These are phyloP conservation scores for Leptopilina myrica DNA, from an alignment of 2,888 invertebrate genomes.

Conservation along the genomic window DNA sequence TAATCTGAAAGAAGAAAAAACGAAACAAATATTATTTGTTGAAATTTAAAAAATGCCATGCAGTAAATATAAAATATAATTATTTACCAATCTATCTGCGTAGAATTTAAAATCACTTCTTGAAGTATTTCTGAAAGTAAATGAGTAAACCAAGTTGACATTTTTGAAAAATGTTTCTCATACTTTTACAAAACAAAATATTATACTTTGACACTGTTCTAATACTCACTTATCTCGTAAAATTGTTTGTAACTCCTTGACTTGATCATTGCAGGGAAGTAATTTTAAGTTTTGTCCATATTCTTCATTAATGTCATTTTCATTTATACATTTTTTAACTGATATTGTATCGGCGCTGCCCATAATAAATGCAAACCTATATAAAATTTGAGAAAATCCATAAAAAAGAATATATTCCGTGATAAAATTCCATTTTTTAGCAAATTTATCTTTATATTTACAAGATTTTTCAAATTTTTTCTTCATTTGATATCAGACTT, in stretches of 20 bases:
- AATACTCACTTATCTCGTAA: constrained; percentile 87
- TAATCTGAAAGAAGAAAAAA: constrained; percentile 80
- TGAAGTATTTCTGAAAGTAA: constrained; percentile 85
- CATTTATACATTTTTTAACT: constrained; percentile 57
- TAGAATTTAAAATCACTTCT: constrained; percentile 99
- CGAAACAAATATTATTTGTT: too few species aligned
- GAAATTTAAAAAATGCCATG: too few species aligned
- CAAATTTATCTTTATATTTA: too few species aligned
- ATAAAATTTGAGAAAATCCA: neutral
- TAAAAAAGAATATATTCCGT: too few species aligned
- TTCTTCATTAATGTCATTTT: constrained; percentile 78
- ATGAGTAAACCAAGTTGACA: neutral
- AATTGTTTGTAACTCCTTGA: constrained; percentile 91
- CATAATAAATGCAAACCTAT: constrained; percentile 56
- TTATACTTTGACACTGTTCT: constrained; percentile 43
- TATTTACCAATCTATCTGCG: constrained; percentile 91
- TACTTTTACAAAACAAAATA: neutral
- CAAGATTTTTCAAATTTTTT: too few species aligned
- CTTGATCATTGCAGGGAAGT: constrained; percentile 86
- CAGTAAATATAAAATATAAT: constrained; percentile 25
- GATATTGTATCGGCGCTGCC: constrained; percentile 63
- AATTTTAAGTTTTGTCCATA: constrained; percentile 85
- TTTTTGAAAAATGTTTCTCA: neutral
- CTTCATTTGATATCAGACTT: too few species aligned
- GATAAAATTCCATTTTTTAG: too few species aligned